Percentiles rank a stretch among this genome's conserved stretches.
These are phyloP conservation scores for Gobio occitaniae DNA, from an alignment of 2,797 vertebrate species.

Conservation along the genomic window DNA sequence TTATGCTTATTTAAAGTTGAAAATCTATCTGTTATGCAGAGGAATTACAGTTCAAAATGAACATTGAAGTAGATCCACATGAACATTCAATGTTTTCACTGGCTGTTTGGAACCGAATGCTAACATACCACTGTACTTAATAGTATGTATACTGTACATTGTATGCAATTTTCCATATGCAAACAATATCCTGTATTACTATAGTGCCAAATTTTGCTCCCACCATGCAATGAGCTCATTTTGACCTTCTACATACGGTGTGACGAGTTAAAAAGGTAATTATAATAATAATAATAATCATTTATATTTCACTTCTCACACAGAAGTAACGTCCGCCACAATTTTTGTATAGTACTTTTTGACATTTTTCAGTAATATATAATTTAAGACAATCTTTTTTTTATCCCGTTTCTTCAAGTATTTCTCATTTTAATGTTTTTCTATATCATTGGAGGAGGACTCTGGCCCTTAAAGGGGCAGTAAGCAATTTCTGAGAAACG, in stretches of 20 bases:
- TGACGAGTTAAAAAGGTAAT: neutral
- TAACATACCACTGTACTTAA: neutral
- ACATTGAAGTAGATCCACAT: neutral
- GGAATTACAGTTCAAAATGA: too few relatives aligned
- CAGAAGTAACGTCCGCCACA: neutral
- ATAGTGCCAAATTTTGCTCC: neutral
- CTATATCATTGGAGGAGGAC: conserved; percentile 13
- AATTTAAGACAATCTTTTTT: neutral
- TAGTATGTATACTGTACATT: neutral
- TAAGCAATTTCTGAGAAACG: neutral
- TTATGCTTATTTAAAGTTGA: neutral
- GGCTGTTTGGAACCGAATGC: neutral
- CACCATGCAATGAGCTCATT: neutral
- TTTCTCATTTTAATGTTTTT: neutral
- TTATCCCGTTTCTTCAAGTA: too few relatives aligned
- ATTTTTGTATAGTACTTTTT: neutral
- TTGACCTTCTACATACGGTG: neutral
- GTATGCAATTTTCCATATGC: neutral
- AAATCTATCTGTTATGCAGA: conserved; percentile 9
- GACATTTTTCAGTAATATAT: neutral
- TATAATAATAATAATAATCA: neutral
- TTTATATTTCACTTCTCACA: neutral
- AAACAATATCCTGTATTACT: neutral
- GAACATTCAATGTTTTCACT: neutral
- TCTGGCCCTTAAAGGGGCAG: neutral